phyloP scores from a whole-genome alignment of 2,888 invertebrate species.

The Trichogramma evanescens region DNA sequence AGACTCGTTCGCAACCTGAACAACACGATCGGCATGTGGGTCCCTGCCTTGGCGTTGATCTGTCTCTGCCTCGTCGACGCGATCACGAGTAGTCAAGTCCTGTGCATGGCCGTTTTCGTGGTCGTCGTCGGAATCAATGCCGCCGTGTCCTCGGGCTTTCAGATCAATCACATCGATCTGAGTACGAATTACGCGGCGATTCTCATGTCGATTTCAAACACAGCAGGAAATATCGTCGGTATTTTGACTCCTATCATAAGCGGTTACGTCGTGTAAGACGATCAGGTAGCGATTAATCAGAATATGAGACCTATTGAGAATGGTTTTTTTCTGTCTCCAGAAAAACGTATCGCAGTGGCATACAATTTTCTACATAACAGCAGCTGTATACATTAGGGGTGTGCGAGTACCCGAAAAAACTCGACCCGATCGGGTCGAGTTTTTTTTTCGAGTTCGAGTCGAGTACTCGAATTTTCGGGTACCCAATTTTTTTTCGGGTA shows the following conservation, averaged over 20 bases:
- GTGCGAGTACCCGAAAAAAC: too few species aligned
- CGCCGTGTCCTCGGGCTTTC: conserved; percentile 39
- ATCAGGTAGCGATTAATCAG: conserved; percentile 28
- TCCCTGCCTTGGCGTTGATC: conserved; percentile 46
- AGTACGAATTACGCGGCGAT: conserved; percentile 50
- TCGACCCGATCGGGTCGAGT: too few species aligned
- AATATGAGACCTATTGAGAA: conserved; percentile 24
- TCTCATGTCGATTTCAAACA: conserved; percentile 49
- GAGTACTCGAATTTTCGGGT: too few species aligned
- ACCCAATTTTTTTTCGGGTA: too few species aligned
- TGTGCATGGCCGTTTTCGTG: conserved; percentile 26
- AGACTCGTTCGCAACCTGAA: conserved; percentile 40
- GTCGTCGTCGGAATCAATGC: conserved; percentile 40
- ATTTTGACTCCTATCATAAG: conserved; percentile 46
- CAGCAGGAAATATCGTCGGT: conserved; percentile 45
- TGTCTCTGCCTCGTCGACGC: conserved; percentile 34
- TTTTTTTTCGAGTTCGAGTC: too few species aligned
- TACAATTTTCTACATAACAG: conserved; percentile 58
- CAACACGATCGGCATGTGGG: conserved; percentile 53
- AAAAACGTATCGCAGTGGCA: conserved; percentile 54
- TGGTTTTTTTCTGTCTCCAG: conserved; percentile 42
- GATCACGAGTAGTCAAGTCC: conserved; percentile 17
- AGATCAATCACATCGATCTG: conserved; percentile 50
- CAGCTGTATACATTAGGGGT: conserved; percentile 57
- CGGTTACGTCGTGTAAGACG: conserved; percentile 37